Evolutionary conservation across 2,113 vertebrate species (phyloP).

Genomic region (Tringa solitaria): DNA sequence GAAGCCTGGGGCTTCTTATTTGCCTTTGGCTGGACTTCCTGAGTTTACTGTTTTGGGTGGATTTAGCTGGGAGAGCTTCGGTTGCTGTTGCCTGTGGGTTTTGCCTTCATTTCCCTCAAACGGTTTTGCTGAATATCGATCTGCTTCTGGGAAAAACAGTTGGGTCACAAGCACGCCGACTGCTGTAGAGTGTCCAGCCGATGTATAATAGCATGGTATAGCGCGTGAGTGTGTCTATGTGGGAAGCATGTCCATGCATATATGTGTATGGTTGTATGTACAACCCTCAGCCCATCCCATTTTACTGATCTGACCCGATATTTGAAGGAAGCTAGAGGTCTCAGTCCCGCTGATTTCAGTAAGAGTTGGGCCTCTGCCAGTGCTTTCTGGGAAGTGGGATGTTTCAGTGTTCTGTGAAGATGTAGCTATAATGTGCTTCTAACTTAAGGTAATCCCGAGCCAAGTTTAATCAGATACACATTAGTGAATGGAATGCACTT

Average conservation of each 20-base stretch:
- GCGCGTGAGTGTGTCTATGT: background rate
- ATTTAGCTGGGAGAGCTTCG: background rate
- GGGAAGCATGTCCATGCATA: background rate
- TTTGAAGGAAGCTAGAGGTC: background rate
- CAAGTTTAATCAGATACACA: slow-evolving; percentile 42
- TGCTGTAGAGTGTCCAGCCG: background rate
- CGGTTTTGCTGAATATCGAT: accelerated
- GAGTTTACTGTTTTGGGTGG: background rate
- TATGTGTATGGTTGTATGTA: background rate
- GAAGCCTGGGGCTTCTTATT: background rate
- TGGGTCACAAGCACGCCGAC: background rate
- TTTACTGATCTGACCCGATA: background rate
- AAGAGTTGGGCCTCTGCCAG: slow-evolving; percentile 19
- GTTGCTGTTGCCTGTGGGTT: accelerated
- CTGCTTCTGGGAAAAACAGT: background rate
- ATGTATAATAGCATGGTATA: background rate
- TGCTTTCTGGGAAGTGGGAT: slow-evolving; percentile 18
- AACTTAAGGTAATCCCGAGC: slow-evolving; percentile 13
- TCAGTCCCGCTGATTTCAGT: background rate
- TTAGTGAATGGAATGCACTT: slow-evolving; percentile 47
- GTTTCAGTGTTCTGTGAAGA: background rate
- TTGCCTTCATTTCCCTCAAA: background rate
- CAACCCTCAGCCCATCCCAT: background rate
- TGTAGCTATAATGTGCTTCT: slow-evolving; percentile 25
- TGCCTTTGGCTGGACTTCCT: background rate